A percentile compares a stretch with the other conserved stretches of the same genome.
Evolutionary conservation across 2,888 invertebrate genomes (phyloP).

Genomic region (Lamellibrachia columna): DNA sequence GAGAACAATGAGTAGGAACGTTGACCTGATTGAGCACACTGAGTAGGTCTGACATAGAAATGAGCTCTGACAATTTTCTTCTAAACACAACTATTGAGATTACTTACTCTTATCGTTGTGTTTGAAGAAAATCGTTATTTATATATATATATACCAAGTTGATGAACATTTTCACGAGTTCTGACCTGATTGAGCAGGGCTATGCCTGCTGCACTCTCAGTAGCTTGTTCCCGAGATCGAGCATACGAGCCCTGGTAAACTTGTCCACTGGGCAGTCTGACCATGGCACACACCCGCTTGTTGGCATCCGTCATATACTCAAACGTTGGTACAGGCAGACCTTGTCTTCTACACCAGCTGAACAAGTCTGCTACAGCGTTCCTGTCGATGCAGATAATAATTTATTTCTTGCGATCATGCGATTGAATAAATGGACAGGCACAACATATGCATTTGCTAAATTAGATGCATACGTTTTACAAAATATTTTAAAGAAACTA

Average conservation of each 20-base stretch:
- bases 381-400: neutral
- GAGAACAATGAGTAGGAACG: too few relatives aligned
- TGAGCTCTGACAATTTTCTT: too few relatives aligned
- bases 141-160: neutral
- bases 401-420: neutral
- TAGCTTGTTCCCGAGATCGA: conserved; percentile 67
- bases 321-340: conserved; percentile 50
- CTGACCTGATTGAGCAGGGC: conserved; percentile 57
- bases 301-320: conserved; percentile 42
- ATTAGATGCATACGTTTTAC: too few relatives aligned
- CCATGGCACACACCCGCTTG: conserved; percentile 41
- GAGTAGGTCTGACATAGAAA: neutral
- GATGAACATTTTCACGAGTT: too few relatives aligned
- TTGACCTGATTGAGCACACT: neutral
- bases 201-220: conserved; percentile 59
- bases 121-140: neutral
- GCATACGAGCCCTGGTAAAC: conserved; percentile 68
- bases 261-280: conserved; percentile 68
- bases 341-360: conserved; percentile 46
- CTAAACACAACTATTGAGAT: too few relatives aligned
- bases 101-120: neutral
- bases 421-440: neutral
- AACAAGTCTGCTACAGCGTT: conserved; percentile 53
- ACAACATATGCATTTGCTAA: too few relatives aligned
- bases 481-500: too few relatives aligned